Base-by-base conservation (phyloP, 2,888 invertebrate genomes). In the Bhutanitis thaidina region DNA sequence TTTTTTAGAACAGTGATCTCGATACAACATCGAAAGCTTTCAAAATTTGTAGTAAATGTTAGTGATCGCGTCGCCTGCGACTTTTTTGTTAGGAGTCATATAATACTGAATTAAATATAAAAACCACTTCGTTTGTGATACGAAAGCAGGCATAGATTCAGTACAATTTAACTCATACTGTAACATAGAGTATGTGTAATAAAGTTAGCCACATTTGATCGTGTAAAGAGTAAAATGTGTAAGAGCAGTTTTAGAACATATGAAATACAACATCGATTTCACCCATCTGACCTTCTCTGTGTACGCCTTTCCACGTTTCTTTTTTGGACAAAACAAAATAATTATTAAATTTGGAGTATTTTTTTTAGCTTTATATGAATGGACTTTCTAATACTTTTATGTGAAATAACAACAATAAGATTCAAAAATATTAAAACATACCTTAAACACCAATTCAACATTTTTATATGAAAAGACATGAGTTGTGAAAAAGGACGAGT, bases 231-330 rank as follows among this genome's bases (percentile, higher is more conserved):
- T 65, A 64, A 58, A 62, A 64, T 64, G 60, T 69, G 60, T 71
- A 59, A 74, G 69, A 69, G 65, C 58, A 57, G 68, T 27, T 64
- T 83, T 80, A 80, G 71, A 77, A 85, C 80, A 87, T 79, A 72
- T 71, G 74, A 69, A 68, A 72, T 64, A 76, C 74, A 85, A 85
- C 80, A 86, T 85, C 70, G 69, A 86, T 69, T 78, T 73, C 73
- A 84, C 73, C 77, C 71, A 62, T 80, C 93, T 93, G 92, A 95
- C 95, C 94, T 95, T 94, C 92, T 94, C 91, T 77, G 93, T 93
- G 90, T 94, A 95, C 85, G 94, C 92, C 90, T 95, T 94, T 85
- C 92, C 93, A 81, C 92, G 92, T 90, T 91, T 91, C 91, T 92
- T 91, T 87, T 89, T 85, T 87, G 88, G 86, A 85, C 90, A 87